These are phyloP conservation scores for Darevskia mixta DNA, from an alignment of 2,797 vertebrate genomes.

Conservation along the genomic window DNA sequence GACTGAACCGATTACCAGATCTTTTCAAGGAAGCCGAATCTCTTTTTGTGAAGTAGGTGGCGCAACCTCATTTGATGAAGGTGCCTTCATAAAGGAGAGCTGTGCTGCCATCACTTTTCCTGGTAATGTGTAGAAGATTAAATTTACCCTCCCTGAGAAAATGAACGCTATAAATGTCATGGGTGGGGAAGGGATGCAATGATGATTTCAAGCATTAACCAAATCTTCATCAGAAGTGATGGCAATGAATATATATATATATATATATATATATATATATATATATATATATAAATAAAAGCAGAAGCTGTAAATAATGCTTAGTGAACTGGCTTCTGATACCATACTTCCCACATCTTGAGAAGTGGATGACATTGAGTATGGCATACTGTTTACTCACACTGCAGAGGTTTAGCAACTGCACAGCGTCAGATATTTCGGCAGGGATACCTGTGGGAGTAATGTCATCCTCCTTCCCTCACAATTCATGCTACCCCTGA, in stretches of 20 bases:
- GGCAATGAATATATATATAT: conserved; percentile 1
- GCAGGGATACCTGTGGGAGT: conserved; percentile 22
- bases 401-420: conserved; percentile 17
- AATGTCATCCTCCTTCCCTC: not conserved
- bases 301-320: not conserved
- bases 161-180: conserved; percentile 9
- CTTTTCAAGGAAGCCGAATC: not conserved
- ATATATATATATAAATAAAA: not conserved
- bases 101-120: conserved; percentile 13
- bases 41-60: not conserved
- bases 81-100: not conserved
- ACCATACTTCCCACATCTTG: not conserved
- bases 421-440: conserved; percentile 9
- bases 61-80: conserved; percentile 8
- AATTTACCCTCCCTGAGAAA: not conserved
- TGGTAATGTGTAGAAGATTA: conserved; percentile 27
- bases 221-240: conserved; percentile 24
- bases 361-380: conserved; percentile 7
- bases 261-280: conserved; percentile 1
- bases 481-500: conserved; percentile 36
- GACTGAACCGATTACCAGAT: not conserved
- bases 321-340: not conserved
- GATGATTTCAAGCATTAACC: not conserved
- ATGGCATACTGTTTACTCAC: conserved; percentile 18
- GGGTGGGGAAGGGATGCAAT: not conserved